A percentile compares a stretch with the other conserved stretches of the same genome.
phyloP scores from a whole-genome alignment of 2,888 invertebrate species.

The Noctua janthina region DNA sequence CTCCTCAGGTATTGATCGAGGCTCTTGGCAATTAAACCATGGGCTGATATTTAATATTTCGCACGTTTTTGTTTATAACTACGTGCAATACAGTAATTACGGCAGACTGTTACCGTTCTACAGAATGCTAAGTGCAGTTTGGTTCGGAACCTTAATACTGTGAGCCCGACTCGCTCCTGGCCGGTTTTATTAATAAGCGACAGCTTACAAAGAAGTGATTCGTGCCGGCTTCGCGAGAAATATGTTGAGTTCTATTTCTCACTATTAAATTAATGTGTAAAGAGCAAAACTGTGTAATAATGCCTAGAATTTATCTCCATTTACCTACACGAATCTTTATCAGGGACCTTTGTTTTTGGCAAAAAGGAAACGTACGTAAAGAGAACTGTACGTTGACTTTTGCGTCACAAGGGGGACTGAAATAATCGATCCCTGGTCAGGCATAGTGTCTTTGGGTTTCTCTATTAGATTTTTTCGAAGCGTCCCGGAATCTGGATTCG shows the following conservation, averaged over 20 bases:
- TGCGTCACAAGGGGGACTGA: too few species aligned
- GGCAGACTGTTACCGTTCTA: background rate
- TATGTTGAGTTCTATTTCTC: too few species aligned
- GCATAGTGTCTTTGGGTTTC: background rate
- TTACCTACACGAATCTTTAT: background rate
- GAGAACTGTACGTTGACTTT: background rate
- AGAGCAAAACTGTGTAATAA: background rate
- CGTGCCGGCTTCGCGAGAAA: background rate
- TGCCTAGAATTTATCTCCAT: background rate
- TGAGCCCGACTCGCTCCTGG: background rate
- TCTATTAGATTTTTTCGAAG: background rate
- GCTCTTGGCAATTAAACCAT: too few species aligned
- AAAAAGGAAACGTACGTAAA: too few species aligned
- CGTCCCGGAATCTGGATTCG: background rate
- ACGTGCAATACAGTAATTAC: too few species aligned
- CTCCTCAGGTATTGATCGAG: too few species aligned
- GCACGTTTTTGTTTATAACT: too few species aligned
- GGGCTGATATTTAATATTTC: too few species aligned
- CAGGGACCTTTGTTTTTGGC: background rate
- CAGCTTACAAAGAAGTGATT: too few species aligned
- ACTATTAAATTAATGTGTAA: background rate
- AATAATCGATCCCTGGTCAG: too few species aligned
- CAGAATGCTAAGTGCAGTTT: background rate
- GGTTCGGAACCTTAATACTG: background rate
- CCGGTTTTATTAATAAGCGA: background rate